Base-by-base conservation (phyloP, 1,140 invertebrate genomes). In the Pogonomyrmex californicus region DNA sequence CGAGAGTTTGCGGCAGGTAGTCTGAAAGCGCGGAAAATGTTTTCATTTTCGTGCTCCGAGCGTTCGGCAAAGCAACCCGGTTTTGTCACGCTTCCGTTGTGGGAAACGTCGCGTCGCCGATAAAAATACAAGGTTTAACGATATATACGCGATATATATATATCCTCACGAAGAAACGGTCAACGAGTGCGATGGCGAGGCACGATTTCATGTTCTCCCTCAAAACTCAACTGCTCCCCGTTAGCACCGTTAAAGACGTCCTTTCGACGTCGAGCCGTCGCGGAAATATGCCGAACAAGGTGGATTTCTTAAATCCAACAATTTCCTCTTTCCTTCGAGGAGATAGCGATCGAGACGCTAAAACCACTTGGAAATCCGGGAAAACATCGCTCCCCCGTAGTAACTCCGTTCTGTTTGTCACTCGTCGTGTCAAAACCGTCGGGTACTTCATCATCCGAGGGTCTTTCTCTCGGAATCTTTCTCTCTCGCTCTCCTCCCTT, bases 341-440 rank as follows among this genome's bases (percentile, higher is more conserved):
- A 17, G n/a, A 79, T 68, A 30, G 12, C 77, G 58, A 54, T 41
- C 33, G 44, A 41, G 41, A 38, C 33, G 38, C 12, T 23, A 23
- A 82, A 44, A 44, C 33, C 66, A 54, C 47, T 44, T 82, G 79
- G 54, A 73, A 49, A 82, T 82, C 51, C 66, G 68, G 38, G 30
- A 58, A 71, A 82, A 73, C 79, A 47, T 47, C 66, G 41, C 41
- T 47, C 33, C 30, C 38, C 3, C 65, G n/a, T 10, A 41, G 30
- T 70, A 82, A 58, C 38, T 82, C 23, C 38, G 23, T 73, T 82
- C 17, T 60, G 41, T 82, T 82, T 73, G 51, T 66, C 66, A 30
- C 54, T 60, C 41, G 78, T 58, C 78, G 41, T 82, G 79, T 73
- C 79, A 73, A 82, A 82, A 82, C 54, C 41, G 79, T 82, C 38